Conservation (phyloP, 2,888 invertebrate species). For the Lithophane leautieri region DNA sequence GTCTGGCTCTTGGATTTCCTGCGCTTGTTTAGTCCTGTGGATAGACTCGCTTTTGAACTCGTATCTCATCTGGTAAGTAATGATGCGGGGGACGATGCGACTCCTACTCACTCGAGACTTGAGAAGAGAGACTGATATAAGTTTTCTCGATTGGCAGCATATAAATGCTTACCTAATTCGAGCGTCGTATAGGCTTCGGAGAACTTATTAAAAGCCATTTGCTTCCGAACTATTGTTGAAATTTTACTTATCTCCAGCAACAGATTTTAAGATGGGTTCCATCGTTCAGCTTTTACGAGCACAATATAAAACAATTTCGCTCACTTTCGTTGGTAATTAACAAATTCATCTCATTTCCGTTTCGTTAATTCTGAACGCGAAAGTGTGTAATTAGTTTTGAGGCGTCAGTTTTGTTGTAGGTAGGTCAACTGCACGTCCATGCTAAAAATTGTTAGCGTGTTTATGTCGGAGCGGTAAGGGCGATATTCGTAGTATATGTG, state of each 20-base stretch:
- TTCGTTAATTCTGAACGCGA: constrained; percentile 70
- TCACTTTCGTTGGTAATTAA: constrained; percentile 70
- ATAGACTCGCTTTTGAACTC: neutral
- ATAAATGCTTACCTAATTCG: neutral
- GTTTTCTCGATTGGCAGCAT: neutral
- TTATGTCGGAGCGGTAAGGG: neutral
- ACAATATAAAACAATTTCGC: constrained; percentile 40
- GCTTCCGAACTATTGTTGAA: neutral
- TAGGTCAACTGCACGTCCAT: neutral
- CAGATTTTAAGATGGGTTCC: constrained; percentile 5
- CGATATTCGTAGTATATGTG: neutral
- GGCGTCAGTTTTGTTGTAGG: constrained; percentile 49
- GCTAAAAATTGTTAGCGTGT: neutral
- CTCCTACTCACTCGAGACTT: neutral
- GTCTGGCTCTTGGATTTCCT: neutral
- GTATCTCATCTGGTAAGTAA: neutral
- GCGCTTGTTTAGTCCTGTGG: neutral
- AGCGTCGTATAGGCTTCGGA: neutral
- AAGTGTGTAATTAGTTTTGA: constrained; percentile 75
- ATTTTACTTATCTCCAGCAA: neutral
- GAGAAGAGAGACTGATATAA: neutral
- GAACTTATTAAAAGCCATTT: neutral
- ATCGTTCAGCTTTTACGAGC: constrained; percentile 51
- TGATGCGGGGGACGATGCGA: neutral
- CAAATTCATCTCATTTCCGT: constrained; percentile 69